Evolutionary conservation across 2,888 invertebrate species (phyloP).

Genomic region (Lasioglossum villosulum): DNA sequence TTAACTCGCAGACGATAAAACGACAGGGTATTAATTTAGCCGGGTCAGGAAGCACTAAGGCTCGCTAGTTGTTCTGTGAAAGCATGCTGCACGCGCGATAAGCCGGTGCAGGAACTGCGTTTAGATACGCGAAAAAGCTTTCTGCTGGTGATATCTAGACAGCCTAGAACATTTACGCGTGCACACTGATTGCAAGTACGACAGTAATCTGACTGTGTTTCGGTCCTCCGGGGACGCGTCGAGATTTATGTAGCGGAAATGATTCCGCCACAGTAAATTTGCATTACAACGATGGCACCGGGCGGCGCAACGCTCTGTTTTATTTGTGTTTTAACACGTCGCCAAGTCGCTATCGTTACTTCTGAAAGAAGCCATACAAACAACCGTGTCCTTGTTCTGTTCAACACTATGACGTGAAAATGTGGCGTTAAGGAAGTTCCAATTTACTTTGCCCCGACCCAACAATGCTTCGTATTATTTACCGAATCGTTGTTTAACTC

Average conservation of each 20-base stretch:
- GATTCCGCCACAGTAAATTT: slow-evolving; percentile 41
- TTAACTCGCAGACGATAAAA: slow-evolving; percentile 28
- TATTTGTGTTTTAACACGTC: neutral
- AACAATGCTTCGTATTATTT: neutral
- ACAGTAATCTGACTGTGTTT: slow-evolving; percentile 37
- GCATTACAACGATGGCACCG: slow-evolving; percentile 20
- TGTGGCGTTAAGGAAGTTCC: neutral
- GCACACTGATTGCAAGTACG: neutral
- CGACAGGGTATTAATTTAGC: slow-evolving; percentile 32
- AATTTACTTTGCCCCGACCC: neutral
- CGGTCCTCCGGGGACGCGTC: slow-evolving; percentile 17
- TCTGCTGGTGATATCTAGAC: slow-evolving; percentile 42
- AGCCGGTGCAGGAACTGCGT: slow-evolving; percentile 40
- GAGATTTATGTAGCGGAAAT: slow-evolving; percentile 47
- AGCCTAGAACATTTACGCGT: slow-evolving; percentile 7
- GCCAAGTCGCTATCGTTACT: neutral
- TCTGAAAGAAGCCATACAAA: neutral
- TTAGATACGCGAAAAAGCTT: slow-evolving; percentile 57
- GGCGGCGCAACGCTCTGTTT: neutral
- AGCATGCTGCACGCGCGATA: slow-evolving; percentile 43
- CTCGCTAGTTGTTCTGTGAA: slow-evolving; percentile 31
- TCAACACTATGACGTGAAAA: neutral
- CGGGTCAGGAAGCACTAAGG: slow-evolving; percentile 25
- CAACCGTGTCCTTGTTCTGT: neutral
- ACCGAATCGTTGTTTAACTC: neutral